Base-by-base conservation (phyloP, 2,113 vertebrate genomes). In the Trogon melanurus region DNA sequence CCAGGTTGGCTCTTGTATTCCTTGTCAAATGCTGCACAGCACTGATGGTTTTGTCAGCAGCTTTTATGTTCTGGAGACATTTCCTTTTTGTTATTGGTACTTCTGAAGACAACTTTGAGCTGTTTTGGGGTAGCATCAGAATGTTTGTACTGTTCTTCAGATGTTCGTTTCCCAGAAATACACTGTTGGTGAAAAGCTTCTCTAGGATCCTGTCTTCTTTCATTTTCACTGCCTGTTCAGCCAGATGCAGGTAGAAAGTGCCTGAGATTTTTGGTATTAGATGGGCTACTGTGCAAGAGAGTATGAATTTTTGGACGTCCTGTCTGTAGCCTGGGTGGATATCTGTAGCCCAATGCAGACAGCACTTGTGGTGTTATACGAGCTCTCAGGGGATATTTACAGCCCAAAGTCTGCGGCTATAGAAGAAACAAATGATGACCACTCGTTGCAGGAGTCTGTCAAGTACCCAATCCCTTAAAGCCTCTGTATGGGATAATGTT, bases 81-180 rank as follows among this genome's bases (percentile, higher is more conserved):
- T 95, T 92, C 25, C 72, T 93, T 57, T 89, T 85, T 10, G 4
- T 56, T 97, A 60, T 44, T 84, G 72, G 50, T 84, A 75, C 60
- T 74, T 88, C 64, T 86, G 65, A 70, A 93, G 89, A 89, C 88
- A 93, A 84, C 83, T 93, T 93, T 19, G 56, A 95, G 80, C 76
- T 95, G 74, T 95, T 95, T 92, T 81, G 45, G 83, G 51, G 38
- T 53, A 51, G 61, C 45, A 84, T 78, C 60, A 89, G 70, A 89
- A 91, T 89, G 80, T 95, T 95, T 95, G 60, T 81, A 67, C 75
- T 65, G 61, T 91, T 95, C 84, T 91, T 92, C 75, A 86, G 65
- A 80, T 90, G 71, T 56, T 92, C 76, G 4, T 91, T 88, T 95
- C 47, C 79, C 88, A 92, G 82, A 94, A 95, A 80, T 44, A 50